Conservation (phyloP, 2,797 vertebrate genomes). For the Hyperoplus lanceolatus region DNA sequence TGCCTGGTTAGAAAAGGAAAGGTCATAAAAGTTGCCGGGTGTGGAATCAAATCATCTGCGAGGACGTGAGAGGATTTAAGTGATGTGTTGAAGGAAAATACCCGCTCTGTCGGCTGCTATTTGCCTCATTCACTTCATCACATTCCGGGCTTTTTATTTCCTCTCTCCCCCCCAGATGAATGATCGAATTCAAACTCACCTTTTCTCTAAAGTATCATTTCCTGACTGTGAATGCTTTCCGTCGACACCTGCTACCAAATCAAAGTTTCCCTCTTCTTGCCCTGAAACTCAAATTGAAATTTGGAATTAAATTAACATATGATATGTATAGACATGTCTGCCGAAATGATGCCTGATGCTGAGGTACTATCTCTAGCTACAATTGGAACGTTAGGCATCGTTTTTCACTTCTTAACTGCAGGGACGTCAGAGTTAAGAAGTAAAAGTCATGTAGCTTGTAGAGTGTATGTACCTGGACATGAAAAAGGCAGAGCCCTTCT, state of each 20-base stretch:
- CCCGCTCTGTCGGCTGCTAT: conserved; percentile 40
- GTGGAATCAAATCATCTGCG: conserved; percentile 75
- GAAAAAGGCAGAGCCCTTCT: neutral
- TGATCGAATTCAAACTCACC: conserved; percentile 40
- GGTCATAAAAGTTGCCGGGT: conserved; percentile 76
- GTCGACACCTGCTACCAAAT: conserved; percentile 5
- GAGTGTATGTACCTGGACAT: neutral
- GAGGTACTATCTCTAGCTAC: neutral
- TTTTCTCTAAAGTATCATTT: conserved; percentile 32
- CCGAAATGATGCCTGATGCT: conserved; percentile 6
- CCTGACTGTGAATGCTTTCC: conserved; percentile 42
- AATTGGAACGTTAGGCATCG: neutral
- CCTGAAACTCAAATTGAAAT: conserved; percentile 21
- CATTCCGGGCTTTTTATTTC: conserved; percentile 57
- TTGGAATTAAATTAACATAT: conserved; percentile 28
- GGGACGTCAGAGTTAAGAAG: neutral
- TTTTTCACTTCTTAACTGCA: neutral
- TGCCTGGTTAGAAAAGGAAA: conserved; percentile 63
- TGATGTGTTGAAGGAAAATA: conserved; percentile 65
- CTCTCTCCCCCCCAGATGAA: conserved; percentile 44
- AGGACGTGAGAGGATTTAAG: conserved; percentile 68
- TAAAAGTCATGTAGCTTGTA: neutral
- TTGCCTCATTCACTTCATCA: conserved; percentile 60
- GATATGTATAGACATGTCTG: conserved; percentile 8
- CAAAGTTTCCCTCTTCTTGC: conserved; percentile 17